phyloP scores from a whole-genome alignment of 2,113 vertebrate genomes.

The Mirza zaza region DNA sequence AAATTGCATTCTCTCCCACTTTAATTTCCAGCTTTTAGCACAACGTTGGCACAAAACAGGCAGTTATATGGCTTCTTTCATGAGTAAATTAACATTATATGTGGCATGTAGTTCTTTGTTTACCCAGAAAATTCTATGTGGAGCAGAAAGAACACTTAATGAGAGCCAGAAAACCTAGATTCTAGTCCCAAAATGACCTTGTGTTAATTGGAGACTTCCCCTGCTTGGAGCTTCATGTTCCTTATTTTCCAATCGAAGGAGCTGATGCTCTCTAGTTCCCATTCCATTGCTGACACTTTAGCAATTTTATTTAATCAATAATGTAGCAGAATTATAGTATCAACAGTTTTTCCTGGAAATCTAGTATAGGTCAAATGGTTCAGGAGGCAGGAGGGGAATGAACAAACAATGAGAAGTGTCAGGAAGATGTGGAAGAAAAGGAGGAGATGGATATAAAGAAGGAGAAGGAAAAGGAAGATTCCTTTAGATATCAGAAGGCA shows the following conservation, averaged over 20 bases:
- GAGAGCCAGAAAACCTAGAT: not conserved
- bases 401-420: not conserved
- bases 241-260: not conserved
- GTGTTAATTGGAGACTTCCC: not conserved
- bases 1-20: not conserved
- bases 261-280: not conserved
- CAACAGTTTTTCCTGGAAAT: not conserved
- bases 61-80: not conserved
- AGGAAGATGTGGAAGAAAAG: not conserved
- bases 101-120: conserved; percentile 5
- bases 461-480: not conserved
- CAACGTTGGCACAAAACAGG: not conserved
- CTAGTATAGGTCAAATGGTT: not conserved
- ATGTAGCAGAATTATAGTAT: not conserved
- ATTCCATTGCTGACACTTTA: not conserved
- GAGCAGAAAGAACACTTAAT: not conserved
- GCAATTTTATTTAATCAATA: conserved; percentile 46
- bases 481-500: not conserved
- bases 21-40: not conserved
- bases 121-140: conserved; percentile 9
- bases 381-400: not conserved
- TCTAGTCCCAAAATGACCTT: not conserved
- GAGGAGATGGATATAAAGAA: not conserved
- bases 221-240: not conserved
- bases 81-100: not conserved